Base-by-base conservation (phyloP, 1,140 invertebrate species). In the Drosophila kikkawai region DNA sequence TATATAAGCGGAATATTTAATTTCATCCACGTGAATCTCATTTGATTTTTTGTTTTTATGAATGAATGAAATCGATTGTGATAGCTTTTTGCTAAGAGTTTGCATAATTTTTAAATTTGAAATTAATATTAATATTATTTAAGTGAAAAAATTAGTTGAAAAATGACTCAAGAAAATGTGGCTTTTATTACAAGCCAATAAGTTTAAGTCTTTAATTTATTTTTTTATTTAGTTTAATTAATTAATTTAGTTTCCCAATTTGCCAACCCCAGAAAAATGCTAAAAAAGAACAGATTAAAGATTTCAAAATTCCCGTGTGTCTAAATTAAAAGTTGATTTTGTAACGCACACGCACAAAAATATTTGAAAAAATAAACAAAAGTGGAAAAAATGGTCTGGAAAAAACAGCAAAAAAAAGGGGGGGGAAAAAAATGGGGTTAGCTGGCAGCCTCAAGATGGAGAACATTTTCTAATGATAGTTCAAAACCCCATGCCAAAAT, bases 311-410 rank as follows among this genome's bases (percentile, higher is more conserved):
- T n/a, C 36, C 15, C 19, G 36, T 26, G 26, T 26, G 6, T 29
- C 5, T 29, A 29, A 6, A 29, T 6, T 29, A 6, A 37, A 26
- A 26, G 63, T 58, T 70, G 67, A 50, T 59, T 59, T 73, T 71
- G 66, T 42, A 73, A 73, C 60, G 17, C 47, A 48, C 29, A 41
- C 51, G 47, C 50, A 47, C 11, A 36, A 0, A 37, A 39, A 3
- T 11, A n/a, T 41, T 39, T 39, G 13, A 13, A 73, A 73, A 73
- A 59, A 69, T 73, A 73, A 59, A 73, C 67, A 73, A 73, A 73
- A n/a, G 26, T 42, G 58, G 12, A 19, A 8, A 50, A 44, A 45
- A 55, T 37, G 32, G 22, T 26, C 47, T 53, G 22, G 60, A 66
- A 67, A 67, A 47, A 55, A 19, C 22, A 53, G 39, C 34, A 19